Base-by-base conservation (phyloP, 2,113 vertebrate genomes). In the Parotia lawesii region DNA sequence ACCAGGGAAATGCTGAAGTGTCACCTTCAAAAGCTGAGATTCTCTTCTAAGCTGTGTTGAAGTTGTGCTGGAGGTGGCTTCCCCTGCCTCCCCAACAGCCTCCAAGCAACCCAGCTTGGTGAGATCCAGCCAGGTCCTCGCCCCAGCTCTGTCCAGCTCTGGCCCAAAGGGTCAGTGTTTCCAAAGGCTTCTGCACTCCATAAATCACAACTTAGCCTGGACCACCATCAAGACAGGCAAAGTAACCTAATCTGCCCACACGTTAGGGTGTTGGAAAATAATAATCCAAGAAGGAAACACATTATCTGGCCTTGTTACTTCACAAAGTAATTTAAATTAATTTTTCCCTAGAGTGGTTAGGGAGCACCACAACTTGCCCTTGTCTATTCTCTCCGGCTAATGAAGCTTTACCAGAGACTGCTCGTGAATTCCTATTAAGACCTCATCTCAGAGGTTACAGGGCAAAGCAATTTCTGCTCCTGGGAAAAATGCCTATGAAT, bases 281-380 rank as follows among this genome's bases (percentile, higher is more conserved):
- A 97, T 98, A 96, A 96, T 96, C 94, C 62, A 22, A 93, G 94
- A 94, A 96, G 94, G 89, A 95, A 97, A 95, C 94, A 94, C 88
- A 93, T 97, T 96, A 97, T 97, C 95, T 93, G 87, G 77, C 81
- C 95, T 96, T 97, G 96, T 96, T 97, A 95, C 91, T 95, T 96
- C 88, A 96, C 94, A 94, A 94, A 97, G 95, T 97, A 96, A 96
- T 96, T 97, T 96, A 92, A 97, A 98, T 97, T 98, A 97, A 98
- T 97, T 97, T 96, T 96, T 98, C 98, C 98, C 98, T 90, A 47
- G 98, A 97, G 98, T 98, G 95, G 97, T 90, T 91, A 93, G 86
- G 96, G 97, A 95, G 97, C 91, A 87, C 58, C 54, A 93, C 96
- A 92, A 96, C 92, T 96, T 83, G 90, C 93, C 96, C 96, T 97